Conservation (phyloP, 2,888 invertebrate genomes). For the Ormia ochracea region DNA sequence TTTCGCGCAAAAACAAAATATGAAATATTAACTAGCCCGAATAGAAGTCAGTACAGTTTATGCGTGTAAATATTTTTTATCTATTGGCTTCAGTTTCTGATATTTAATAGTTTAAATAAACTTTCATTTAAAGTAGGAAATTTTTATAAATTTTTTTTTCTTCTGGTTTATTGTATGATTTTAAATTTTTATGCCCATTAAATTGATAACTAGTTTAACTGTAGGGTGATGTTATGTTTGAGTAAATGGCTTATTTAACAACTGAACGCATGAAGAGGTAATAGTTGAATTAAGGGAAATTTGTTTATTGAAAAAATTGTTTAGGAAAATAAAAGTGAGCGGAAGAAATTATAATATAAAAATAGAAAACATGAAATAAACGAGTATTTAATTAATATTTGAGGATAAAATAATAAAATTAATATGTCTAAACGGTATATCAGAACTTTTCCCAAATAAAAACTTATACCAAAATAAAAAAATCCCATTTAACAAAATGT, state of each 20-base stretch:
- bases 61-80: slow-evolving; percentile 52
- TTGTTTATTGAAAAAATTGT: neutral
- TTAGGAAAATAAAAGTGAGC: neutral
- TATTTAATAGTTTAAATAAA: slow-evolving; percentile 38
- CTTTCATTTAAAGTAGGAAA: slow-evolving; percentile 59
- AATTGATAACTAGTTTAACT: slow-evolving; percentile 9
- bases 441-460: no score
- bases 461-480: no score
- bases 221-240: neutral
- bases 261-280: neutral
- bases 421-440: neutral
- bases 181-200: slow-evolving; percentile 21
- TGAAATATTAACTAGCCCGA: slow-evolving; percentile 40
- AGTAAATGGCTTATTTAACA: neutral
- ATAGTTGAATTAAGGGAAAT: neutral
- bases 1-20: slow-evolving; percentile 58
- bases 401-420: neutral
- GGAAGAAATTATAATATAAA: neutral
- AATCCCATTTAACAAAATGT: no score
- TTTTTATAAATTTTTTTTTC: slow-evolving; percentile 5
- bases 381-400: neutral
- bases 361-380: neutral
- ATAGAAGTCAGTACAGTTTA: neutral
- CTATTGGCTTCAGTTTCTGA: slow-evolving; percentile 42
- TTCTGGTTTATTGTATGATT: neutral